Evolutionary conservation across 2,888 invertebrate genomes (phyloP).

Genomic region (Tetragnatha montana): DNA sequence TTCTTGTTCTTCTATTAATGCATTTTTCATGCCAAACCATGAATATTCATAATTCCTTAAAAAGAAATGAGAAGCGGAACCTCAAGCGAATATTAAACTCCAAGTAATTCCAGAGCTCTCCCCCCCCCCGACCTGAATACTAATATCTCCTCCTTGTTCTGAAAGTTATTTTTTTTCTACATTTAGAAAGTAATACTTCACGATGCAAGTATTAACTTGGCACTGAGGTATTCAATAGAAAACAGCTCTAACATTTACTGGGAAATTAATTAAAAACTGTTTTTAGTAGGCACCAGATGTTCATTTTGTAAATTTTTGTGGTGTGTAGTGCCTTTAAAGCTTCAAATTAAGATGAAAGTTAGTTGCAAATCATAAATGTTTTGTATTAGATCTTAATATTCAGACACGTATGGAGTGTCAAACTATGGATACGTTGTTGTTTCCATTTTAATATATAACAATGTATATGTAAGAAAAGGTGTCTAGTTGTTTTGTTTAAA

Average conservation of each 20-base stretch:
- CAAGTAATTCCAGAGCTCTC: no score
- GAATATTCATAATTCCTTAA: neutral
- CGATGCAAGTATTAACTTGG: neutral
- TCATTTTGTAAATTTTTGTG: neutral
- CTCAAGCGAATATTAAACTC: neutral
- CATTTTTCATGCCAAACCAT: neutral
- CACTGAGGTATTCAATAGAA: neutral
- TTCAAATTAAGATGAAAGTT: no score
- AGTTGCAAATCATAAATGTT: no score
- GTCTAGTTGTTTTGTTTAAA: no score
- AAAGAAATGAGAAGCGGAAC: neutral
- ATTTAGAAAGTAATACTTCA: neutral
- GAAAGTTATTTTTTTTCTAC: neutral
- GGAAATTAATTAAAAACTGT: neutral
- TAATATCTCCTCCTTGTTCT: neutral
- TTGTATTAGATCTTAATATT: no score
- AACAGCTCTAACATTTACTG: neutral
- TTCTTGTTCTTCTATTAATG: neutral
- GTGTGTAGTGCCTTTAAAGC: neutral
- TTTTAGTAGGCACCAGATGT: neutral
- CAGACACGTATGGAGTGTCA: no score
- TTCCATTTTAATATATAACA: no score
- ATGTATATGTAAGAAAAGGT: no score
- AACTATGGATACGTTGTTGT: no score
- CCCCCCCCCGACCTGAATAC: neutral